Base-by-base conservation (phyloP, 2,888 invertebrate species). In the Neocrepidodera transversa region DNA sequence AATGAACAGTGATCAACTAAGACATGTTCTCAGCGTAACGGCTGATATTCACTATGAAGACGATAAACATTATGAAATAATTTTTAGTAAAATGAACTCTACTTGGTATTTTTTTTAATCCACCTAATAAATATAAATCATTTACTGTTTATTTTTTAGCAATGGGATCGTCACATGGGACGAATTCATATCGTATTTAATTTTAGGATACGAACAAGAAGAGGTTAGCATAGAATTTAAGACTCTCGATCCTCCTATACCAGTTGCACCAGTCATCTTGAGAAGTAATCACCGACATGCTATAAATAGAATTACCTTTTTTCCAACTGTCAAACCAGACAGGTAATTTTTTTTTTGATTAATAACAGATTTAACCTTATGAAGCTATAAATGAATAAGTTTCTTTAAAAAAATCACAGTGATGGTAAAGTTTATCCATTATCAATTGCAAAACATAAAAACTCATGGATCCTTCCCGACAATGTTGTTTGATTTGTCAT, bases 171-270 rank as follows among this genome's bases (percentile, higher is more conserved):
- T 85, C 1, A 82, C 82, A 64, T 93, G 92, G 92, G 87, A 91
- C 73, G 92, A 93, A 77, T 85, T 92, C 70, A 85, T 92, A 20
- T 89, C 91, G 0, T 88, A 89, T 79, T 80, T 92, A 64, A 83
- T 92, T 60, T 80, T 91, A 60, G 90, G 90, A 42, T 91, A 88
- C 79, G 86, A 87, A 76, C 84, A 84, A 48, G 85, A 85, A 67
- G 88, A 89, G 71, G 82, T 84, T 0, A 84, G 85, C 68, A 81
- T 82, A 64, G 86, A 86, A 72, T 85, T 85, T 59, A 85, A 86
- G 68, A 79, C 84, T 1, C 74, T 90, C 54, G 86, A 87, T 67
- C 76, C 81, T 30, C 89, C 90, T 7, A 86, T 91, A 67, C 84
- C 85, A 60, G 82, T 81, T 6, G 72, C 81, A 11, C 89, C 89